Base-by-base conservation (phyloP, 2,888 invertebrate genomes). In the Mystacides longicornis region DNA sequence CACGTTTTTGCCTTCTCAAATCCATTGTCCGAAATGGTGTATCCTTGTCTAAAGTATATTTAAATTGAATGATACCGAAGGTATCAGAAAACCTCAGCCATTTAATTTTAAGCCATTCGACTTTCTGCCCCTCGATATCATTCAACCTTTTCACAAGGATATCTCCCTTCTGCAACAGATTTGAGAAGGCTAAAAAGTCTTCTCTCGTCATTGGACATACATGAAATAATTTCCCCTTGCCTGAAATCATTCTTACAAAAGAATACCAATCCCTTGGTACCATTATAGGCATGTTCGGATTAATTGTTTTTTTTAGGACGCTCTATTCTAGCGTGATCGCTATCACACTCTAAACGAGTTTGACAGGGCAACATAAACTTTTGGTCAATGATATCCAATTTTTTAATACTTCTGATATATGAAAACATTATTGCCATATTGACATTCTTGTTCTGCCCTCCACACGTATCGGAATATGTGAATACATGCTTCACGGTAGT, bases 191-290 rank as follows among this genome's bases (percentile, higher is more conserved):
- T 5, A 43, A 43, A 5, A 43, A 43, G 43, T 43, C 18, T 5
- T 18, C 18, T 43, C 18, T 11, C 14, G 14, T 11, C 43, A 43
- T 43, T 11, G 43, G 43, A 16, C 14, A 11, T 5, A 11, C 43
- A 11, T 43, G 43, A 4, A 43, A 43, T 18, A 11, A 5, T 43
- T 43, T 43, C 16, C 43, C 43, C 5, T 43, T 43, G 14, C 18
- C 18, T 14, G 43, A 43, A 7, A 18, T 16, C 14, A 43, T 16
- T n/a, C 43, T 43, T 5, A 43, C 18, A n/a, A 43, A 43, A 16
- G 43, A 43, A 18, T 43, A 43, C 43, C 43, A 43, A 43, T 43
- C 43, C 18, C 43, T 43, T 43, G 43, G 43, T 43, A 18, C 16
- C 43, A 43, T 43, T 5, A 43, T 43, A 5, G 14, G 43, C 4